Conservation (phyloP, 2,113 vertebrate genomes). For the Emydocephalus ijimae region DNA sequence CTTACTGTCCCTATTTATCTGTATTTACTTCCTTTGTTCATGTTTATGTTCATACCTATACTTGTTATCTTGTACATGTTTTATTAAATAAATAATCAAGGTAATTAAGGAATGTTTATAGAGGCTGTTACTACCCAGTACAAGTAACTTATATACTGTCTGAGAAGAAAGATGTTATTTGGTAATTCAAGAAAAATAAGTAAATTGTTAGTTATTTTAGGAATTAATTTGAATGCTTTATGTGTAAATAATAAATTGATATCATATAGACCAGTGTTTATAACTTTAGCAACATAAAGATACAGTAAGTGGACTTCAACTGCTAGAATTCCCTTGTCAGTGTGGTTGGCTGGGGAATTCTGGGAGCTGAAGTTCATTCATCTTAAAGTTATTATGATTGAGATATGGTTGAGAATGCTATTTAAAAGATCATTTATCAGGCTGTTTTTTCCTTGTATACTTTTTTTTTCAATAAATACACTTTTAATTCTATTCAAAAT, state of each 20-base stretch:
- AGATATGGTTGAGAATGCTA: no score
- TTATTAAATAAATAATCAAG: not conserved
- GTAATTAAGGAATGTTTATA: not conserved
- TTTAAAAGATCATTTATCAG: not conserved
- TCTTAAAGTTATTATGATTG: no score
- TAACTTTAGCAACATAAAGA: no score
- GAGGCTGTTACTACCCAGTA: not conserved
- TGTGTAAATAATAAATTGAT: not conserved
- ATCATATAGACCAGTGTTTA: not conserved
- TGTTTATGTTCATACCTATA: no score
- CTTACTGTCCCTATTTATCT: no score
- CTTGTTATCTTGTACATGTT: no score
- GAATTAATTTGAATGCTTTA: not conserved
- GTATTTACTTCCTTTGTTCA: no score
- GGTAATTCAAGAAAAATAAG: not conserved
- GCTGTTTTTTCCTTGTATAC: not conserved
- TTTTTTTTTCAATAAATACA: not conserved
- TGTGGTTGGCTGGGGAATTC: no score
- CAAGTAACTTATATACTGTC: not conserved
- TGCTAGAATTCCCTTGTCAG: no score
- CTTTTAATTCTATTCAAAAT: not conserved
- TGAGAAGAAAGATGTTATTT: not conserved
- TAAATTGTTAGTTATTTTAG: not conserved
- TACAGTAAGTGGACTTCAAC: no score
- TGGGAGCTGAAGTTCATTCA: no score